Base-by-base conservation (phyloP, 2,888 invertebrate genomes). In the Beris morrisii region DNA sequence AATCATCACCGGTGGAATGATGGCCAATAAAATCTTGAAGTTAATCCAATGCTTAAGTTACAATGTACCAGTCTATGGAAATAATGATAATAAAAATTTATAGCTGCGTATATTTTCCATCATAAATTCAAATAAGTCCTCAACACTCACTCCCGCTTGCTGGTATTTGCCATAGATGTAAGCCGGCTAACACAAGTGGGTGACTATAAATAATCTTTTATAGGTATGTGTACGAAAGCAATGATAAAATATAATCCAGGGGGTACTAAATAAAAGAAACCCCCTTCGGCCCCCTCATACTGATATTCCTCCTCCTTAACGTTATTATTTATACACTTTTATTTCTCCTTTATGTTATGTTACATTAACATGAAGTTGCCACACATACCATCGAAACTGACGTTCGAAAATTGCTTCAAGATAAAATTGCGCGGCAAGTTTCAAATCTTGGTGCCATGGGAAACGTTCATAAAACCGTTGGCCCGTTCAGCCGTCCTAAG, bases 101-200 rank as follows among this genome's bases (percentile, higher is more conserved):
- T 28, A 53, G 30, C 53, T 53, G 53, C 53, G 53, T 53, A 9
- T 22, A 5, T 5, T 15, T n/a, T 22, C 53, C 30, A 12, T 53
- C 53, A 53, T 53, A 53, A 53, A 53, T 53, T 53, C 30, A 53
- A 22, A 53, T 12, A 13, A 53, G 30, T 53, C 53, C 28, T 53
- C 12, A 53, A 6, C 38, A 38, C 38, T 38, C 38, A 38, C 38
- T 38, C 5, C 4, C 9, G 7, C 38, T 9, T 38, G 7, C 38
- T 38, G 38, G 7, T 9, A 38, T 38, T 38, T 9, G 13, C 28
- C 30, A 53, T 22, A 15, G 53, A 53, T 53, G 53, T 53, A 30
- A 53, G 53, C 53, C 53, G 53, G 38, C 53, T 15, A 28, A 53
- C 53, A 53, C 22, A 53, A 53, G 53, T 53, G 53, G 53, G 53